Evolutionary conservation across 2,797 vertebrate species (phyloP), one percentile per base, ranked within the genome.

Genomic region (Channa striata): DNA sequence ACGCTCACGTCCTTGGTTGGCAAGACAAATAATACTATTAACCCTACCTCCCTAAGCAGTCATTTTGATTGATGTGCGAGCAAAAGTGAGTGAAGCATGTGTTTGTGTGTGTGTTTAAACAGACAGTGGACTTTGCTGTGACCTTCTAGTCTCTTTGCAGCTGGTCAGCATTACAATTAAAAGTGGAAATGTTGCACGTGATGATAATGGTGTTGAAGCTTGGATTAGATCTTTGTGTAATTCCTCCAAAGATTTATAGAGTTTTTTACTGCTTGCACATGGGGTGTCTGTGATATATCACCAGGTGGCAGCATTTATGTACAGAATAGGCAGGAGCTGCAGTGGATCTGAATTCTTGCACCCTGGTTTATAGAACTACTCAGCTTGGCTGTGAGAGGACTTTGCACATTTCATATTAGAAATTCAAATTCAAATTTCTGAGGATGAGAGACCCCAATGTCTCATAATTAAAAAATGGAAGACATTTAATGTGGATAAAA

Each of bases 401-500:
- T 81, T 67, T 72, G 8, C 56, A 73, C n/a, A 65, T 81, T 78
- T 72, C 53, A 56, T 21, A 56, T 56, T 54, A 64, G 61, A 90
- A 89, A 90, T 85, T 57, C 63, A 91, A 88, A 85, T 66, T 74
- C 61, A 71, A 76, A 88, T 89, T 89, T 90, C 88, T 69, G 81
- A 85, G 51, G 57, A 85, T 21, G 82, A 84, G 72, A 89, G 91
- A 87, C 84, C 78, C 86, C 88, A 71, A 75, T 89, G 89, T 88
- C 89, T 93, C 94, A 93, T 95, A 95, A 95, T 94, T 93, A 95
- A 94, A 92, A 92, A 93, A 94, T 93, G 89, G 90, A 87, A 94
- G 91, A 95, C 94, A 95, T 95, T 95, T 95, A 94, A 88, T 73
- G 87, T 76, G 86, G 87, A 95, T 96, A 88, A 93, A 95, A 95